Percentiles rank a stretch among this genome's conserved stretches.
These are phyloP conservation scores for Lepidurus packardi DNA, from an alignment of 1,140 invertebrate species.

Conservation along the genomic window DNA sequence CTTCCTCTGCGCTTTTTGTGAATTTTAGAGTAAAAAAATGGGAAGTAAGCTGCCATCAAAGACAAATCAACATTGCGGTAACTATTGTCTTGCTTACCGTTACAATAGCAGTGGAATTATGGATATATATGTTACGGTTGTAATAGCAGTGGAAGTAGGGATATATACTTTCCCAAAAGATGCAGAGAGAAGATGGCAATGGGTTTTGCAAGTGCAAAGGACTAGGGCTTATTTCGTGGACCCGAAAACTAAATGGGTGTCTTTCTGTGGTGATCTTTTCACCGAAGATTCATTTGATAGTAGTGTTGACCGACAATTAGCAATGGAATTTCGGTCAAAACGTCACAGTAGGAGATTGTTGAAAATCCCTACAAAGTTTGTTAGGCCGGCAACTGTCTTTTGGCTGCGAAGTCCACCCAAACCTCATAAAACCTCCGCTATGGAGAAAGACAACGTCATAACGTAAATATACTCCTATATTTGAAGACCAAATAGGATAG, in stretches of 20 bases:
- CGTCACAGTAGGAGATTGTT: no score
- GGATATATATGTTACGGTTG: no score
- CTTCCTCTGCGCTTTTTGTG: no score
- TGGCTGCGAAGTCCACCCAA: no score
- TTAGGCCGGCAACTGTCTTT: no score
- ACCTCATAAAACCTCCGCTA: no score
- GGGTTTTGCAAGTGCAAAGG: constrained; percentile 4
- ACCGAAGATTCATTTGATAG: neutral
- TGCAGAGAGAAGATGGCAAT: neutral
- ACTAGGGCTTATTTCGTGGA: neutral
- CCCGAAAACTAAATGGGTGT: neutral
- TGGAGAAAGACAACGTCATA: no score
- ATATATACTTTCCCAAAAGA: neutral
- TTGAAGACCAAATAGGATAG: no score
- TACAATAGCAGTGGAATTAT: neutral
- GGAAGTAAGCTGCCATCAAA: neutral
- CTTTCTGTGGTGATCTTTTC: neutral
- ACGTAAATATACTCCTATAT: no score
- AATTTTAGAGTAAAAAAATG: neutral
- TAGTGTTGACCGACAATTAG: neutral
- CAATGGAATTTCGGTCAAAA: neutral
- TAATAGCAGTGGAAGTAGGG: no score
- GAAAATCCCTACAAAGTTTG: no score
- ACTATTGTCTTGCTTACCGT: neutral
- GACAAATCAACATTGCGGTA: neutral